These are phyloP conservation scores for Drosophila borborema DNA, from an alignment of 2,888 invertebrate genomes.

Conservation along the genomic window DNA sequence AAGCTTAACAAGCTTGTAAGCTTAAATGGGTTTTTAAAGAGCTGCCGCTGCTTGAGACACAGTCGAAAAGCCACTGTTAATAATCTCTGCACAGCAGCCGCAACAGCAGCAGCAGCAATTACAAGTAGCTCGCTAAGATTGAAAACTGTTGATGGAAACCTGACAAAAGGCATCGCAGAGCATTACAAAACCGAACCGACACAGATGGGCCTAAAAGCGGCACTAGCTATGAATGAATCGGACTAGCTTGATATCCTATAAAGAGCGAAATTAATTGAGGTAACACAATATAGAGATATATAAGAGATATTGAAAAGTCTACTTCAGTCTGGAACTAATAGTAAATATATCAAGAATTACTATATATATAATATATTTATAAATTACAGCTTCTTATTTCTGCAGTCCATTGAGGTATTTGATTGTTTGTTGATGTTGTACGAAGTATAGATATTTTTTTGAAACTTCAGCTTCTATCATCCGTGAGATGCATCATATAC, in stretches of 20 bases:
- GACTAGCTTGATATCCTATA: slow-evolving; percentile 6
- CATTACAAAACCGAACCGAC: background rate
- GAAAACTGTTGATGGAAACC: slow-evolving; percentile 64
- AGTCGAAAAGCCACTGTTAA: slow-evolving; percentile 55
- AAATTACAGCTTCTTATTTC: background rate
- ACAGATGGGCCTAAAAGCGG: background rate
- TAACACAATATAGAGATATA: background rate
- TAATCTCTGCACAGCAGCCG: slow-evolving; percentile 60
- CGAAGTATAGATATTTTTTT: background rate
- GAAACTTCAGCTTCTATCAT: background rate
- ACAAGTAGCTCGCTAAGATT: slow-evolving; percentile 68
- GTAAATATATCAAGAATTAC: background rate
- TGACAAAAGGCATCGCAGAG: slow-evolving; percentile 32
- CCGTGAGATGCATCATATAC: too few species aligned
- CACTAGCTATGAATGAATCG: background rate
- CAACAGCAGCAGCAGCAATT: slow-evolving; percentile 61
- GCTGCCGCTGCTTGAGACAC: slow-evolving; percentile 53
- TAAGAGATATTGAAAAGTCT: background rate
- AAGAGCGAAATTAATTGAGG: background rate
- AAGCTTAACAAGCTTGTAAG: slow-evolving; percentile 79
- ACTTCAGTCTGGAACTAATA: background rate
- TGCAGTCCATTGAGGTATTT: background rate
- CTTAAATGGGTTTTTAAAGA: slow-evolving; percentile 78
- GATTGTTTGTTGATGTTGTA: background rate
- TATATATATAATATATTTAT: background rate